Evolutionary conservation across 2,888 invertebrate species (phyloP).

Genomic region (Merodon equestris): DNA sequence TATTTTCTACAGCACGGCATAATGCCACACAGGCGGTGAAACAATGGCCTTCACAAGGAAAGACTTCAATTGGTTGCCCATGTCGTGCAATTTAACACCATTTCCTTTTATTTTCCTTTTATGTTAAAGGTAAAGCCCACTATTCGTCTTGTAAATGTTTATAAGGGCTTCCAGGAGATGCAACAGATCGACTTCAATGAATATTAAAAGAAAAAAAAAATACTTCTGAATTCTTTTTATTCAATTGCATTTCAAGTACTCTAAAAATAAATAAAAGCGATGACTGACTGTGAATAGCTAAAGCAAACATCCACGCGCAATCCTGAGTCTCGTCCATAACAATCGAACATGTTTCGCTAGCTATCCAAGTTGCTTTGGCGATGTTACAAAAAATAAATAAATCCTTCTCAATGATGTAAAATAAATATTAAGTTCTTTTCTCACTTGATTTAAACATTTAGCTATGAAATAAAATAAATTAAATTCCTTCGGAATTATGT

Average conservation of each 20-base stretch:
- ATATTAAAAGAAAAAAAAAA: neutral
- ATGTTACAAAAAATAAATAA: too few species aligned
- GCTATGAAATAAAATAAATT: slow-evolving; percentile 60
- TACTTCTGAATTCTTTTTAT: slow-evolving; percentile 64
- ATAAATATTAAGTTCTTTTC: neutral
- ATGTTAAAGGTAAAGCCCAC: too few species aligned
- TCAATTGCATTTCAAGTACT: slow-evolving; percentile 52
- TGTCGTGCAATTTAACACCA: too few species aligned
- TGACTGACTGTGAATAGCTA: slow-evolving; percentile 6
- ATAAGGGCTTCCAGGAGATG: too few species aligned
- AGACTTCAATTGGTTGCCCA: too few species aligned
- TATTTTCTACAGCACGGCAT: too few species aligned
- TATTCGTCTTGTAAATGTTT: too few species aligned
- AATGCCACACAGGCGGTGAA: too few species aligned
- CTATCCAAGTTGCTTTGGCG: too few species aligned
- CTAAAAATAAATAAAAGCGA: slow-evolving; percentile 22
- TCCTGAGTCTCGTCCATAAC: slow-evolving; percentile 47
- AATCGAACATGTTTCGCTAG: neutral
- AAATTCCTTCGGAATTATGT: slow-evolving; percentile 51
- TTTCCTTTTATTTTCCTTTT: too few species aligned
- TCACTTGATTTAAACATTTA: slow-evolving; percentile 7
- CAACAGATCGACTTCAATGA: too few species aligned
- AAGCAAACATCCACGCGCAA: slow-evolving; percentile 38
- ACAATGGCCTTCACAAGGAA: too few species aligned
- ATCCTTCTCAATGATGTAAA: slow-evolving; percentile 35